Evolutionary conservation across 1,140 invertebrate species (phyloP).

Genomic region (Neodiprion pinetum): DNA sequence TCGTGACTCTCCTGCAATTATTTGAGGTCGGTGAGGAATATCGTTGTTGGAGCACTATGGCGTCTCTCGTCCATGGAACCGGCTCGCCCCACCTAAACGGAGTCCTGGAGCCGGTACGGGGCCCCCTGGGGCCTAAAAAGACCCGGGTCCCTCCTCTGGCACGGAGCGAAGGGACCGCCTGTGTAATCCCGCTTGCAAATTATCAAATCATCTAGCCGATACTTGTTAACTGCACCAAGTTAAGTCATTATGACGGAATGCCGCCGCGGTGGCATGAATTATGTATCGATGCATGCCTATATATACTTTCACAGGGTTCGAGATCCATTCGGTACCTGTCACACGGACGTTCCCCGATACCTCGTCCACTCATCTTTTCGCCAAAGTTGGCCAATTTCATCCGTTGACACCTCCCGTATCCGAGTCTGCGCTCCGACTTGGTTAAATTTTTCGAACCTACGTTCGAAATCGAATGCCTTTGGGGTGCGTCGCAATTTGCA

Average conservation of each 20-base stretch:
- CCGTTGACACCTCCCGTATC: too few relatives aligned
- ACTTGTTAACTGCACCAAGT: slow-evolving; percentile 48
- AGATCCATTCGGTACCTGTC: not conserved
- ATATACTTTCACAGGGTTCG: not conserved
- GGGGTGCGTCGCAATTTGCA: too few relatives aligned
- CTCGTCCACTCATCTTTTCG: too few relatives aligned
- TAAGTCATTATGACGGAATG: slow-evolving; percentile 53
- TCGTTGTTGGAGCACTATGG: not conserved
- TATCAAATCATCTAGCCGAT: slow-evolving; percentile 55
- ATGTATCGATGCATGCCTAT: slow-evolving; percentile 25
- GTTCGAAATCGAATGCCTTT: too few relatives aligned
- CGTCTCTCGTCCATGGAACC: slow-evolving; percentile 44
- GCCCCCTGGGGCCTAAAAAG: slow-evolving; percentile 35
- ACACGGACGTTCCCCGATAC: too few relatives aligned
- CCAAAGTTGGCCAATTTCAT: too few relatives aligned
- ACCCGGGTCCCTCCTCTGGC: slow-evolving; percentile 14
- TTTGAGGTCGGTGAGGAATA: not conserved
- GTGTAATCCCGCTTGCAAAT: slow-evolving; percentile 40
- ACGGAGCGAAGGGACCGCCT: not conserved
- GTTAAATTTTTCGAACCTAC: too few relatives aligned
- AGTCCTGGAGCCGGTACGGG: slow-evolving; percentile 27
- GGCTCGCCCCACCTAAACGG: slow-evolving; percentile 52
- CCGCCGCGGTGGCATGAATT: slow-evolving; percentile 33
- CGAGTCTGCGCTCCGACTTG: too few relatives aligned
- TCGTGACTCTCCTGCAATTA: too few relatives aligned